phyloP scores from a whole-genome alignment of 2,113 vertebrate species.

The Pterocles orientalis region DNA sequence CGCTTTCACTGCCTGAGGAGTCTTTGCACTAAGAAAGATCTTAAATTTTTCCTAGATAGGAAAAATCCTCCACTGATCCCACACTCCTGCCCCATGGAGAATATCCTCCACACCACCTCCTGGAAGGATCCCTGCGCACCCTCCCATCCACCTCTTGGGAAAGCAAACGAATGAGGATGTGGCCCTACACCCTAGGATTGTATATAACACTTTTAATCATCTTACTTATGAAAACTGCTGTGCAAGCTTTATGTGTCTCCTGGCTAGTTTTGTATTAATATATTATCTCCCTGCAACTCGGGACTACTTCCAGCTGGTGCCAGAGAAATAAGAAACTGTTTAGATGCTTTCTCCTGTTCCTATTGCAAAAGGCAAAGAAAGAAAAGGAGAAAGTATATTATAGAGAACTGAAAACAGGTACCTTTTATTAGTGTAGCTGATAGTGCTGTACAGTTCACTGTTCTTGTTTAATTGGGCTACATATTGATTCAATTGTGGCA shows the following conservation, averaged over 20 bases:
- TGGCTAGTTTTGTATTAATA: constrained; percentile 50
- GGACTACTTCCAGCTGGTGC: constrained; percentile 34
- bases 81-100: background rate
- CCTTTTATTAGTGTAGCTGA: constrained; percentile 54
- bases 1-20: accelerated
- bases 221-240: constrained; percentile 20
- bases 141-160: background rate
- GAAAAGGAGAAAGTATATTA: constrained; percentile 16
- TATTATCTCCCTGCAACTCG: constrained; percentile 24
- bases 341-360: constrained; percentile 33
- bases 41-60: background rate
- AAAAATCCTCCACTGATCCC: background rate
- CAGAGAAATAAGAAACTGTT: constrained; percentile 30
- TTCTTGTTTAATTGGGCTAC: constrained; percentile 59
- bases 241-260: constrained; percentile 47
- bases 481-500: constrained; percentile 55
- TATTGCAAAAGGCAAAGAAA: constrained; percentile 26
- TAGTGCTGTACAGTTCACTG: constrained; percentile 36
- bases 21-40: background rate
- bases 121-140: background rate
- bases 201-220: constrained; percentile 44
- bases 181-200: background rate
- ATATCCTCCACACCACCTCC: background rate
- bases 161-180: background rate
- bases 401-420: constrained; percentile 31